Evolutionary conservation across 2,888 invertebrate species (phyloP).

Genomic region (Oeneis ivallda): DNA sequence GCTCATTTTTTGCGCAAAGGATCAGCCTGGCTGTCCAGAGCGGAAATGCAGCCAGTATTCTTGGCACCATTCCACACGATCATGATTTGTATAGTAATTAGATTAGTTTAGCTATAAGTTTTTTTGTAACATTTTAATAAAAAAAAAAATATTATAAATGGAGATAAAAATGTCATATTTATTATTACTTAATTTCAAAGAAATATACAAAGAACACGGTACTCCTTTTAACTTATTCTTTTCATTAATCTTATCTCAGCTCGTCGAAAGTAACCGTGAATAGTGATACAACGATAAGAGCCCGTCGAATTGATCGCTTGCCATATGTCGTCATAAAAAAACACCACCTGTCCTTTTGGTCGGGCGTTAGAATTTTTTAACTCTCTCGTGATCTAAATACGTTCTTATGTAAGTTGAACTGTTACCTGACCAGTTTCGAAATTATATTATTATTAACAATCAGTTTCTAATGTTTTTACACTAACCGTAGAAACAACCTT

Average conservation of each 20-base stretch:
- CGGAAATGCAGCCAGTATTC: no score
- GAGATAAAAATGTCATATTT: no score
- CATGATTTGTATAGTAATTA: no score
- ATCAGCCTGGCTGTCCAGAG: no score
- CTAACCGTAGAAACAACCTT: no score
- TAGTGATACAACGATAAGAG: neutral
- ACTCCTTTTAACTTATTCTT: neutral
- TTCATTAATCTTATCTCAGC: constrained; percentile 1
- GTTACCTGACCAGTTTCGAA: constrained; percentile 10
- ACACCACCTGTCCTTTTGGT: constrained; percentile 65
- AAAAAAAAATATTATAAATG: no score
- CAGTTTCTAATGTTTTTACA: neutral
- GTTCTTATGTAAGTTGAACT: constrained; percentile 19
- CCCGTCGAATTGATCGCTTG: constrained; percentile 38
- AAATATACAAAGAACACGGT: no score
- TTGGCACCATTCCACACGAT: no score
- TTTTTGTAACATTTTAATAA: no score
- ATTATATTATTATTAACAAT: constrained; percentile 5
- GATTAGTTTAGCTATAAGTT: no score
- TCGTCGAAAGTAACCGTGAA: constrained; percentile 13
- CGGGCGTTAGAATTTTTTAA: constrained; percentile 47
- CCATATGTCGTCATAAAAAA: constrained; percentile 56
- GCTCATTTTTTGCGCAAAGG: no score
- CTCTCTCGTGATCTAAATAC: constrained; percentile 24
- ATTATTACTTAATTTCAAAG: no score